Percentiles rank a stretch among this genome's conserved stretches.
These are phyloP conservation scores for Dryobotodes eremita DNA, from an alignment of 2,888 invertebrate genomes.

Conservation along the genomic window DNA sequence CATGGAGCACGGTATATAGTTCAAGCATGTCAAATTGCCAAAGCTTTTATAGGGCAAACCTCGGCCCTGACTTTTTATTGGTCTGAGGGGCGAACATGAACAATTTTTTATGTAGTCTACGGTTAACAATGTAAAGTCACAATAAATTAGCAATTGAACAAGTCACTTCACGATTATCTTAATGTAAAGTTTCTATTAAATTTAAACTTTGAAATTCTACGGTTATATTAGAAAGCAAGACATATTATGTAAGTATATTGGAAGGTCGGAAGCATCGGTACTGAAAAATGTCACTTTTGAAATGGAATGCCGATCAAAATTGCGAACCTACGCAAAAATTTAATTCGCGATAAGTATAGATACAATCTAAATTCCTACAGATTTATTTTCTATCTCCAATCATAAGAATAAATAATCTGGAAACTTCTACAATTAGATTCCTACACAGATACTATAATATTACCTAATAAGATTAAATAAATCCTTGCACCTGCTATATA, in stretches of 20 bases:
- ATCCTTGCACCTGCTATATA: conserved; percentile 47
- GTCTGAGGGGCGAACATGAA: no score
- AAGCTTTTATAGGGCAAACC: neutral
- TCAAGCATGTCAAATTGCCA: conserved; percentile 16
- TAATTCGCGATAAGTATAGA: conserved; percentile 5
- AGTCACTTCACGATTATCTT: neutral
- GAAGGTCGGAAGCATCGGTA: neutral
- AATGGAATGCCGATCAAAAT: neutral
- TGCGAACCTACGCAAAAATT: neutral
- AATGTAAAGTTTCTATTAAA: neutral
- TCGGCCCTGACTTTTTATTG: neutral
- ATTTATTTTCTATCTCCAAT: conserved; percentile 14
- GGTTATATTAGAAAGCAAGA: no score
- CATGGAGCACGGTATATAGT: neutral
- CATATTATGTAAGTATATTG: neutral
- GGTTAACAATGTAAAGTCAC: no score
- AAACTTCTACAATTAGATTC: conserved; percentile 24
- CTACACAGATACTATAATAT: conserved; percentile 19
- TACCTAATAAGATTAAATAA: conserved; percentile 38
- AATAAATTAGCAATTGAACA: neutral
- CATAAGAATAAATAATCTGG: neutral
- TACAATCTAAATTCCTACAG: neutral
- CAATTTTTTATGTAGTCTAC: neutral
- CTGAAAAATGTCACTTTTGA: neutral
- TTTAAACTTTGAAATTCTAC: neutral